Conservation (phyloP, 2,888 invertebrate species). For the Odontocerum albicorne region DNA sequence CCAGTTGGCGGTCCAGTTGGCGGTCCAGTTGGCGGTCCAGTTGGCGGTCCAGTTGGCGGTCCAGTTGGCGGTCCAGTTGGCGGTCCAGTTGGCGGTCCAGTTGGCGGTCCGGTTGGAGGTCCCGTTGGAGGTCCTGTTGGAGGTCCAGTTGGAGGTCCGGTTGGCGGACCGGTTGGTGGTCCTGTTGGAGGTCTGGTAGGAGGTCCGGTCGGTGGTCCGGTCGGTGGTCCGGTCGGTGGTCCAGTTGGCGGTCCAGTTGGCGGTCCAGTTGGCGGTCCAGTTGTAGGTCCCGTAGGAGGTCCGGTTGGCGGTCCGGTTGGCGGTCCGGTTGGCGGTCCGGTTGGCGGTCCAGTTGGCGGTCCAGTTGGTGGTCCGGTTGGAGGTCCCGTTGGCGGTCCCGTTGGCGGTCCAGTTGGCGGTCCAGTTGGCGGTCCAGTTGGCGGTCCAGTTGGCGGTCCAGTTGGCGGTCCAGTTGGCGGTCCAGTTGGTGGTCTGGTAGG, state of each 20-base stretch:
- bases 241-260: background rate
- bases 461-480: background rate
- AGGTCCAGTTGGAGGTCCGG: too few relatives aligned
- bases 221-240: conserved; percentile 30
- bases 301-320: background rate
- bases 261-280: background rate
- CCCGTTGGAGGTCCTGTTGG: too few relatives aligned
- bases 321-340: background rate
- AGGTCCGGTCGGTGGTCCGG: background rate
- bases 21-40: too few relatives aligned
- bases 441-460: background rate
- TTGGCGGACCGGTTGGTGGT: background rate
- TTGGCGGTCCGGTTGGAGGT: background rate
- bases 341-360: background rate
- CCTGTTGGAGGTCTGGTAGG: background rate
- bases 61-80: background rate
- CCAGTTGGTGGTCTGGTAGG: background rate
- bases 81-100: background rate
- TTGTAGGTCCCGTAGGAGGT: background rate
- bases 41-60: too few relatives aligned
- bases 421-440: background rate
- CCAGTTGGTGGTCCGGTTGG: background rate
- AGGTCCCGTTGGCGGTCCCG: background rate
- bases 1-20: too few relatives aligned
- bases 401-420: background rate